Percentiles rank a stretch among this genome's conserved stretches.
Evolutionary conservation across 1,140 invertebrate genomes (phyloP).

Genomic region (Bombus vancouverensis): DNA sequence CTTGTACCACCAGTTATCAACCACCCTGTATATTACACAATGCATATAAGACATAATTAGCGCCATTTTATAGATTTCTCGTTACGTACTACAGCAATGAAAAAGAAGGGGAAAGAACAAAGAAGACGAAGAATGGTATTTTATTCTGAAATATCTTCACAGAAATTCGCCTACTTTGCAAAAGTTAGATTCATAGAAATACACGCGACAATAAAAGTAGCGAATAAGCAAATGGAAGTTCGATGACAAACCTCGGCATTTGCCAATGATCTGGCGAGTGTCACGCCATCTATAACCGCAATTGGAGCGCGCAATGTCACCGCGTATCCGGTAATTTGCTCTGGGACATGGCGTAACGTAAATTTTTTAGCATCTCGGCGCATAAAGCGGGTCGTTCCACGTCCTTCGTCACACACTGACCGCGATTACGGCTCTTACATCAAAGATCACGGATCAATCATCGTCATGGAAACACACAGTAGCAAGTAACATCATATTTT

Average conservation of each 20-base stretch:
- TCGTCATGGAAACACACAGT: background rate
- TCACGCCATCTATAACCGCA: background rate
- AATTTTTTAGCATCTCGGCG: constrained; percentile 10
- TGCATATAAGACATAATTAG: no score
- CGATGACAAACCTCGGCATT: background rate
- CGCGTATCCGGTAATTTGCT: background rate
- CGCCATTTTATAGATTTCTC: no score
- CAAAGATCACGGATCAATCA: background rate
- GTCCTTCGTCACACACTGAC: background rate
- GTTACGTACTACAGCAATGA: no score
- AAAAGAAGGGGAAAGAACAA: no score
- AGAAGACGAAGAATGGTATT: no score
- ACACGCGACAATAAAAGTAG: background rate
- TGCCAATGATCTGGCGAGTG: background rate
- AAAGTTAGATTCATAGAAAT: background rate
- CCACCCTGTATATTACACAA: no score
- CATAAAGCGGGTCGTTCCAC: background rate
- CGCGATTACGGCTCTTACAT: background rate
- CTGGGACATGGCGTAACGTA: background rate
- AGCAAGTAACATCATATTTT: background rate
- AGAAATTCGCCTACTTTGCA: background rate
- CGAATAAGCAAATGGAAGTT: background rate
- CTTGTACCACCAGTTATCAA: no score
- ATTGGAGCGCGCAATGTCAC: background rate
- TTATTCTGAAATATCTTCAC: no score